Conservation (phyloP, 2,113 vertebrate species). For the Delphinus delphis region DNA sequence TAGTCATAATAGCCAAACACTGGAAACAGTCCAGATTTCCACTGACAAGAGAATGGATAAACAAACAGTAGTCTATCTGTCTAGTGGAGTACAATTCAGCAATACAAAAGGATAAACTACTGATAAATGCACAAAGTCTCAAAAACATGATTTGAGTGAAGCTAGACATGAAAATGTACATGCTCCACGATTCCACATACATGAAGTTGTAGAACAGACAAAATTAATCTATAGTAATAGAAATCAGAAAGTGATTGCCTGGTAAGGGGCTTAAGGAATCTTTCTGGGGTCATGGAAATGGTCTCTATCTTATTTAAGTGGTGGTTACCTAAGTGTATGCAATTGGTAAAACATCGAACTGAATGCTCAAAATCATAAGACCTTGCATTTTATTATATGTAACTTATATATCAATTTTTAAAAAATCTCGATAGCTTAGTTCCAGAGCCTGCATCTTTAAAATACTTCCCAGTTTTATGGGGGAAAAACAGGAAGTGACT, state of each 20-base stretch:
- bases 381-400: not conserved
- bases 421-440: not conserved
- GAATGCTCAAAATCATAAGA: not conserved
- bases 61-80: not conserved
- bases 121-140: not conserved
- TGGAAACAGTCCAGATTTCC: not conserved
- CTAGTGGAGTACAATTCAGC: not conserved
- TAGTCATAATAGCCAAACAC: not conserved
- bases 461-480: not conserved
- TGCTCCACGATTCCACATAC: not conserved
- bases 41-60: not conserved
- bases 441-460: not conserved
- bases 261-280: not conserved
- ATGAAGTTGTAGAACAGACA: not conserved
- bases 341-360: not conserved
- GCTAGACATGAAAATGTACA: not conserved
- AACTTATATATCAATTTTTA: not conserved
- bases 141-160: not conserved
- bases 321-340: not conserved
- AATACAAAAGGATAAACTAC: not conserved
- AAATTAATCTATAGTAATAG: not conserved
- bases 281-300: not conserved
- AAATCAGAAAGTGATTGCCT: not conserved
- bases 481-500: not conserved
- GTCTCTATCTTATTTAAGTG: not conserved